phyloP scores from a whole-genome alignment of 2,888 invertebrate species.

The Punctoribates punctum region DNA sequence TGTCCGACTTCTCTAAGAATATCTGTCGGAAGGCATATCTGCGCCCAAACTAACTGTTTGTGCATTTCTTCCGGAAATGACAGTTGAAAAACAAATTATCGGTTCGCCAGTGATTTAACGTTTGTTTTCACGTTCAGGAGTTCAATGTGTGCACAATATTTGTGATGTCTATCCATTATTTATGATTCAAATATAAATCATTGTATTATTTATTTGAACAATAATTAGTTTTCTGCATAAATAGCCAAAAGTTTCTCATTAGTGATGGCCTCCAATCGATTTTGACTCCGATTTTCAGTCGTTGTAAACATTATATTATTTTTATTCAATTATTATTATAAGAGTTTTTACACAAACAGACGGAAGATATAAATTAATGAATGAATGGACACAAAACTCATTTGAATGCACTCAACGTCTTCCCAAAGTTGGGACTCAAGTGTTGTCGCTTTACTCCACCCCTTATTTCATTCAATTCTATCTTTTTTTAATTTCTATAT shows the following conservation, averaged over 20 bases:
- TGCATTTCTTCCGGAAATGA: conserved; percentile 28
- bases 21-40: neutral
- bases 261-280: neutral
- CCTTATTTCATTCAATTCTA: neutral
- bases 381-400: too few species aligned
- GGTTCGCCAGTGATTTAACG: conserved; percentile 28
- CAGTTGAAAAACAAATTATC: conserved; percentile 35
- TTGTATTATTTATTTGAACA: conserved; percentile 29
- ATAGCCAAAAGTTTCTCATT: neutral
- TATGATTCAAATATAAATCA: conserved; percentile 17
- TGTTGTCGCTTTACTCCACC: neutral
- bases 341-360: too few species aligned
- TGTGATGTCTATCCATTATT: neutral
- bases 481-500: neutral
- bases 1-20: neutral
- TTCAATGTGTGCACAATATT: conserved; percentile 20
- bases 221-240: neutral
- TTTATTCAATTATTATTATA: neutral
- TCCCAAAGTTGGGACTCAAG: too few species aligned
- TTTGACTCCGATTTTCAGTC: neutral
- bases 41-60: conserved; percentile 11
- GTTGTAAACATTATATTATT: neutral
- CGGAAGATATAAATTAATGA: too few species aligned
- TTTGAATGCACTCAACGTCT: too few species aligned
- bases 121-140: conserved; percentile 19